phyloP scores from a whole-genome alignment of 2,888 invertebrate species.

The Phoronis australis region DNA sequence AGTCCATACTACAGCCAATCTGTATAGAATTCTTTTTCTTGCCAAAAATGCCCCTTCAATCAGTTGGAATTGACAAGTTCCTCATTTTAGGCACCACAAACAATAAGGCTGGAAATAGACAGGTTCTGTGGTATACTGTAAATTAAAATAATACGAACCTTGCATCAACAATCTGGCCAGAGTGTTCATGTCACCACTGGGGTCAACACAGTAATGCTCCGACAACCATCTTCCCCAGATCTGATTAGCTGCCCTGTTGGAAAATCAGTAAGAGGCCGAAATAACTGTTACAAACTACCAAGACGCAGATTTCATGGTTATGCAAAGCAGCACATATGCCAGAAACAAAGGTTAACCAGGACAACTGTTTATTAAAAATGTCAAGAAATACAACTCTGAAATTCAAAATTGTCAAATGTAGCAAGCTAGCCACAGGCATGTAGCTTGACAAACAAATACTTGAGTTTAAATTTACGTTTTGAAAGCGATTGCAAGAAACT shows the following conservation, averaged over 20 bases:
- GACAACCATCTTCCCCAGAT: constrained; percentile 68
- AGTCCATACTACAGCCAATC: no score
- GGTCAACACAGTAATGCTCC: constrained; percentile 83
- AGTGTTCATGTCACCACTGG: constrained; percentile 76
- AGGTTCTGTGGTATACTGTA: no score
- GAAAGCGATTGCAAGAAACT: not conserved
- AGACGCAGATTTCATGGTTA: not conserved
- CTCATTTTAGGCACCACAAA: no score
- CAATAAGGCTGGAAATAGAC: no score
- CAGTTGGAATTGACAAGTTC: no score
- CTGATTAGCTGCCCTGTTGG: constrained; percentile 64
- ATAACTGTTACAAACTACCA: constrained; percentile 1
- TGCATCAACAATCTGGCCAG: constrained; percentile 66
- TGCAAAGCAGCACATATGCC: no score
- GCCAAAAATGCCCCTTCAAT: no score
- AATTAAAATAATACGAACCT: constrained; percentile 20
- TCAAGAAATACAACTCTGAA: not conserved
- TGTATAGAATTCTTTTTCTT: no score
- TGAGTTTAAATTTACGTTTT: no score
- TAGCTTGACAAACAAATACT: no score
- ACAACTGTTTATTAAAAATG: not conserved
- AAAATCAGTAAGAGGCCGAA: constrained; percentile 8
- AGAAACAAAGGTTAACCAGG: no score
- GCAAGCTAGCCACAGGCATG: no score
- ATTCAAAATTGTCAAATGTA: not conserved